These are phyloP conservation scores for Drosophila saltans DNA, from an alignment of 1,140 invertebrate genomes.

Conservation along the genomic window DNA sequence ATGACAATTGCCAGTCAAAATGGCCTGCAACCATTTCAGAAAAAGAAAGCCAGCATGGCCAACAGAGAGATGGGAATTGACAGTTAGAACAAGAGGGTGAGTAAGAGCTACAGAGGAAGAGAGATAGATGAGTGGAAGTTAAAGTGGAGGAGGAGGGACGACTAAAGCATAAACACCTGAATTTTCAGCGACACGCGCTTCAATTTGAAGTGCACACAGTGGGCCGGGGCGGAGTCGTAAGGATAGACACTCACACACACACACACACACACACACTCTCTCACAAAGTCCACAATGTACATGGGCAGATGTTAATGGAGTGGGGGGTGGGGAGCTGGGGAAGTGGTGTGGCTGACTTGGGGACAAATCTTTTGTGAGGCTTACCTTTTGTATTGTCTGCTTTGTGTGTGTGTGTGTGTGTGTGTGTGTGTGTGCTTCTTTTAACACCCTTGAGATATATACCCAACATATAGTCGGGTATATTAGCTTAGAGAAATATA, in stretches of 20 bases:
- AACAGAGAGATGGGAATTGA: not conserved
- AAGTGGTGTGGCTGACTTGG: not conserved
- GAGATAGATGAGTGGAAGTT: slow-evolving; percentile 30
- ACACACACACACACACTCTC: not conserved
- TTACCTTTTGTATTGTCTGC: slow-evolving; percentile 35
- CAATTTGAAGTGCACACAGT: slow-evolving; percentile 19
- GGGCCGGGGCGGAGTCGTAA: not conserved
- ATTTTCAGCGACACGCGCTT: slow-evolving; percentile 32
- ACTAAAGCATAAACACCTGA: slow-evolving; percentile 32
- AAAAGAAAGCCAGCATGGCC: not conserved
- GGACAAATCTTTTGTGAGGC: slow-evolving; percentile 11
- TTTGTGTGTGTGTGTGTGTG: slow-evolving; percentile 24
- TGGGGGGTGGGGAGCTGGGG: not conserved
- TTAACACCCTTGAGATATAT: not conserved
- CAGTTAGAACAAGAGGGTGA: too few relatives aligned
- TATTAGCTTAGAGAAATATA: not conserved
- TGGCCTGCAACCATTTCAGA: slow-evolving; percentile 46
- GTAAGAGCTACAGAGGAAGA: not conserved
- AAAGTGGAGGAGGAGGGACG: slow-evolving; percentile 6
- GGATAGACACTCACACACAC: too few relatives aligned
- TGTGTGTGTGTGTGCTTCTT: slow-evolving; percentile 18
- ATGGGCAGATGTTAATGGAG: not conserved
- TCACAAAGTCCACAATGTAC: not conserved
- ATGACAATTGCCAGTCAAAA: slow-evolving; percentile 70
- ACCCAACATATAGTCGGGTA: not conserved